Evolutionary conservation across 1,140 invertebrate genomes (phyloP).

Genomic region (Globodera rostochiensis): DNA sequence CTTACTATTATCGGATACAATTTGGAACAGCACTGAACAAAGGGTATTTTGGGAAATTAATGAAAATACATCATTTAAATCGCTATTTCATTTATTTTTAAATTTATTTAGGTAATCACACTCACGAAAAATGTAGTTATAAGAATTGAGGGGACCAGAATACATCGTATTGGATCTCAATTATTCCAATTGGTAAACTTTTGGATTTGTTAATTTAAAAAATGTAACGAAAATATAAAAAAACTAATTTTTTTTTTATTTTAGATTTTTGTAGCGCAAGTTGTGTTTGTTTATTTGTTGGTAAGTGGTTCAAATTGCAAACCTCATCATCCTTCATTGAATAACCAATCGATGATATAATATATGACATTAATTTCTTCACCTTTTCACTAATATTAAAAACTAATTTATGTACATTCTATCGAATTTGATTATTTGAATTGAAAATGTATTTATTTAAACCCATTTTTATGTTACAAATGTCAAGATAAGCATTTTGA

Average conservation of each 20-base stretch:
- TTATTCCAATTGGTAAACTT: slow-evolving; percentile 18
- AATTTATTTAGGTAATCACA: slow-evolving; percentile 11
- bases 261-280: slow-evolving; percentile 24
- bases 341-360: too few species aligned
- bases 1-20: slow-evolving; percentile 8
- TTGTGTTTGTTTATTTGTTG: slow-evolving; percentile 23
- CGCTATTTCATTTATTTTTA: background rate
- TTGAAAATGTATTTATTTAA: too few species aligned
- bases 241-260: background rate
- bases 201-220: background rate
- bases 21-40: slow-evolving; percentile 18
- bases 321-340: background rate
- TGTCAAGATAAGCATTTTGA: too few species aligned
- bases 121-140: background rate
- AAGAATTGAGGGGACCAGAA: slow-evolving; percentile 16
- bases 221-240: background rate
- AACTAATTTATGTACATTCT: too few species aligned
- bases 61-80: background rate
- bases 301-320: slow-evolving; percentile 18
- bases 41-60: background rate
- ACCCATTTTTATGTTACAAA: too few species aligned
- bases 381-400: too few species aligned
- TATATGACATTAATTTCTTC: too few species aligned
- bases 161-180: slow-evolving; percentile 24
- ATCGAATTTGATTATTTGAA: too few species aligned